phyloP scores from a whole-genome alignment of 2,113 vertebrate genomes.

The Corvus cornix region DNA sequence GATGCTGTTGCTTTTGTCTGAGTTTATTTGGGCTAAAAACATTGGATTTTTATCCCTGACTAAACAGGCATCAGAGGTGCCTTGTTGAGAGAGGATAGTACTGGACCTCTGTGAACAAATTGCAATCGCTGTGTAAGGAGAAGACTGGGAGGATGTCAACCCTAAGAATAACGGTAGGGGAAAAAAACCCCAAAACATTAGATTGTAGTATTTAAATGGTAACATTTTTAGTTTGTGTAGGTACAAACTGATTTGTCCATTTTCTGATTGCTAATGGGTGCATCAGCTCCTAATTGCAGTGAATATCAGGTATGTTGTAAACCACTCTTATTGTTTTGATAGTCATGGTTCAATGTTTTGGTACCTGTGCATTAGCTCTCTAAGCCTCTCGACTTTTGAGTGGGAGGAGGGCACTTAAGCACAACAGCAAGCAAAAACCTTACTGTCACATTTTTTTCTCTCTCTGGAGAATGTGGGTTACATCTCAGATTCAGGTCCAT shows the following conservation, averaged over 20 bases:
- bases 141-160: background rate
- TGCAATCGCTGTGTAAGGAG: background rate
- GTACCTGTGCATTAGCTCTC: background rate
- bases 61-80: background rate
- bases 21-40: background rate
- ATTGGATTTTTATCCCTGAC: background rate
- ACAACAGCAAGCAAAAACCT: background rate
- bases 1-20: background rate
- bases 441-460: background rate
- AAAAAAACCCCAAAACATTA: background rate
- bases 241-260: slow-evolving; percentile 78
- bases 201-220: background rate
- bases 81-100: background rate
- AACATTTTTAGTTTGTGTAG: slow-evolving; percentile 67
- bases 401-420: background rate
- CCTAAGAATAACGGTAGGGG: background rate
- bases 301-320: slow-evolving; percentile 73
- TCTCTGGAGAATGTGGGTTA: background rate
- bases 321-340: background rate
- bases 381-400: background rate
- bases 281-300: slow-evolving; percentile 82
- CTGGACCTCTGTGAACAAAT: background rate
- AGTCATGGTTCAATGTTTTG: background rate
- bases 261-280: slow-evolving; percentile 83
- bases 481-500: background rate